Evolutionary conservation across 1,140 invertebrate species (phyloP).

Genomic region (Lepidurus couesii): DNA sequence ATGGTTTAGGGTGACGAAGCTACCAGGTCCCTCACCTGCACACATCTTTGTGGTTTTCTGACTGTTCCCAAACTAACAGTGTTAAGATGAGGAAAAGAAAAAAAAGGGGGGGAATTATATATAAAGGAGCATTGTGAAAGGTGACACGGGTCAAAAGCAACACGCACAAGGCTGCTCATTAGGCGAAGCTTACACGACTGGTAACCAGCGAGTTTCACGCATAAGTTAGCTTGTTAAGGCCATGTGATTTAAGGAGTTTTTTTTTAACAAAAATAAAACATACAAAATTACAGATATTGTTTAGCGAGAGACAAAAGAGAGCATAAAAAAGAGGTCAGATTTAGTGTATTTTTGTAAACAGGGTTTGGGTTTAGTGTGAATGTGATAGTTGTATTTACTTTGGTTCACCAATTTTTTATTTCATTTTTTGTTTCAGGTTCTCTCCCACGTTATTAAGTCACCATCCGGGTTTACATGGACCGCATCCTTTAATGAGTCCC

Average conservation of each 20-base stretch:
- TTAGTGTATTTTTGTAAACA: not conserved
- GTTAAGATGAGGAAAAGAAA: not conserved
- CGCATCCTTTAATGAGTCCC: constrained; percentile 35
- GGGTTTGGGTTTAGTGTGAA: not conserved
- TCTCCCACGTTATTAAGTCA: constrained; percentile 34
- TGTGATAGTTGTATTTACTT: not conserved
- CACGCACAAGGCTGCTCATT: constrained; percentile 3
- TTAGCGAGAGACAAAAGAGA: not conserved
- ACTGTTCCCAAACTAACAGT: not conserved
- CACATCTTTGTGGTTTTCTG: not conserved
- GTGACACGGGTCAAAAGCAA: not conserved
- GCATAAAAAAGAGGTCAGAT: not conserved
- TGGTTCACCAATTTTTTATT: not conserved
- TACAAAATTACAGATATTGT: not conserved
- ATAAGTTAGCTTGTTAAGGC: constrained; percentile 5
- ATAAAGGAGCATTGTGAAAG: constrained; percentile 5
- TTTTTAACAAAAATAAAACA: not conserved
- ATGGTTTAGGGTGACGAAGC: not conserved
- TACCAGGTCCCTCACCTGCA: not conserved
- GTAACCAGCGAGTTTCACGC: constrained; percentile 15
- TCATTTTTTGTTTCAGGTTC: constrained; percentile 31
- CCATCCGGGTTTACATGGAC: constrained; percentile 30
- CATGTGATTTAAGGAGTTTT: not conserved
- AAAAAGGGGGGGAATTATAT: not conserved
- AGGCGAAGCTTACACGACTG: not conserved